Evolutionary conservation across 2,888 invertebrate species (phyloP).

Genomic region (Scelioninae gen. 2): DNA sequence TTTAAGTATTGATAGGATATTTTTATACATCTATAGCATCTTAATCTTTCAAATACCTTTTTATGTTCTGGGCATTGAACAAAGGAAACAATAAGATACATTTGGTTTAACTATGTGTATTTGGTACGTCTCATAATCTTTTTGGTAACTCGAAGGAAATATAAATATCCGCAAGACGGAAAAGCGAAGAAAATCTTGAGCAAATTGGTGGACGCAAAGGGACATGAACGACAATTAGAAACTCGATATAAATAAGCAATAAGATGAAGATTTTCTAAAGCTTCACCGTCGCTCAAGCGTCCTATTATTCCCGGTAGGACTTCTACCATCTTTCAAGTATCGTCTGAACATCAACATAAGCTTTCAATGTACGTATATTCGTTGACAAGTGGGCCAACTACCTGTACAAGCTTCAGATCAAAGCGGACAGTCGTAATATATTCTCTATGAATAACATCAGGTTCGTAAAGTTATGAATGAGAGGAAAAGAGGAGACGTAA

Average conservation of each 20-base stretch:
- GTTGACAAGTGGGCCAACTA: constrained; percentile 60
- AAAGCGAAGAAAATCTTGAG: neutral
- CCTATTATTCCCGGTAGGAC: constrained; percentile 59
- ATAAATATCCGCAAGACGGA: too few relatives aligned
- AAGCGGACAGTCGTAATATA: constrained; percentile 70
- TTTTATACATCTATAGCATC: too few relatives aligned
- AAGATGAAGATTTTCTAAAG: constrained; percentile 33
- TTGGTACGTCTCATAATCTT: too few relatives aligned
- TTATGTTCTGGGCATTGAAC: too few relatives aligned
- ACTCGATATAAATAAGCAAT: constrained; percentile 30
- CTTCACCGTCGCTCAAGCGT: constrained; percentile 18
- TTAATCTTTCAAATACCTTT: too few relatives aligned
- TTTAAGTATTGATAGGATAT: too few relatives aligned
- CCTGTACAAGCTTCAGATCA: constrained; percentile 69
- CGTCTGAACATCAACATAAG: constrained; percentile 42
- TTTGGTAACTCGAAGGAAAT: too few relatives aligned
- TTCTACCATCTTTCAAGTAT: constrained; percentile 52
- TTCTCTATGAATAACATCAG: constrained; percentile 72
- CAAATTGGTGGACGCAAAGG: constrained; percentile 32
- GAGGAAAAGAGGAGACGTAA: constrained; percentile 23
- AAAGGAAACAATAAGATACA: too few relatives aligned
- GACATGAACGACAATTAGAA: constrained; percentile 43
- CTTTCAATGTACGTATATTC: constrained; percentile 45
- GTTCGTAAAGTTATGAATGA: constrained; percentile 41
- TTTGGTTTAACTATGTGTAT: too few relatives aligned